phyloP scores from a whole-genome alignment of 2,113 vertebrate genomes.

The Leptodactylus fuscus region DNA sequence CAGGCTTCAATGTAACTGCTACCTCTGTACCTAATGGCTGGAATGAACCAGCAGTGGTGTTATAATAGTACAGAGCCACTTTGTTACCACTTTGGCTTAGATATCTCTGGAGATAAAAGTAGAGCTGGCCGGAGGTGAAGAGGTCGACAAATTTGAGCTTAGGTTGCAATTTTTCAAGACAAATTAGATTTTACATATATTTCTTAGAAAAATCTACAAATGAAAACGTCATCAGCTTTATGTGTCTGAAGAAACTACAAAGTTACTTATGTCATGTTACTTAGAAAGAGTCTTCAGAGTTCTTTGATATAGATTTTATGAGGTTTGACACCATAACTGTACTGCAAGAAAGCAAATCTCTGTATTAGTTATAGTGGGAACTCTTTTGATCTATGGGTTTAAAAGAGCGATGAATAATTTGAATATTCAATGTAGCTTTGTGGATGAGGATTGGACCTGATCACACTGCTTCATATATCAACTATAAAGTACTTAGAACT shows the following conservation, averaged over 20 bases:
- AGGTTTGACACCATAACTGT: neutral
- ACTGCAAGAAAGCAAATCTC: neutral
- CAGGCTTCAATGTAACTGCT: too few relatives aligned
- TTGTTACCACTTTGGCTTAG: too few relatives aligned
- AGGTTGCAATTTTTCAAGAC: neutral
- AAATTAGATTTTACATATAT: neutral
- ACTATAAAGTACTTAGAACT: neutral
- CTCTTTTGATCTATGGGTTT: conserved; percentile 25
- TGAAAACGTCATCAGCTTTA: neutral
- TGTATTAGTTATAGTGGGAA: conserved; percentile 15
- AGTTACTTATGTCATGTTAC: neutral
- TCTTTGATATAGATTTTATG: conserved; percentile 33
- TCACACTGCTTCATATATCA: neutral
- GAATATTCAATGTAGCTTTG: conserved; percentile 15
- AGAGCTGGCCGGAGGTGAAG: too few relatives aligned
- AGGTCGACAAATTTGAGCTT: too few relatives aligned
- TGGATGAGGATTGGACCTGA: neutral
- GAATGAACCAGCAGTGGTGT: too few relatives aligned
- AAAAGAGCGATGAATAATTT: conserved; percentile 4
- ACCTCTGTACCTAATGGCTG: too few relatives aligned
- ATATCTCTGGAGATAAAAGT: too few relatives aligned
- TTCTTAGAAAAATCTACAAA: neutral
- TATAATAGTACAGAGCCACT: too few relatives aligned
- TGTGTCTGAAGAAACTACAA: neutral
- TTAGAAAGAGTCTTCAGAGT: neutral